A percentile compares a stretch with the other conserved stretches of the same genome.
phyloP scores from a whole-genome alignment of 2,888 invertebrate species.

The Agrilus mali region DNA sequence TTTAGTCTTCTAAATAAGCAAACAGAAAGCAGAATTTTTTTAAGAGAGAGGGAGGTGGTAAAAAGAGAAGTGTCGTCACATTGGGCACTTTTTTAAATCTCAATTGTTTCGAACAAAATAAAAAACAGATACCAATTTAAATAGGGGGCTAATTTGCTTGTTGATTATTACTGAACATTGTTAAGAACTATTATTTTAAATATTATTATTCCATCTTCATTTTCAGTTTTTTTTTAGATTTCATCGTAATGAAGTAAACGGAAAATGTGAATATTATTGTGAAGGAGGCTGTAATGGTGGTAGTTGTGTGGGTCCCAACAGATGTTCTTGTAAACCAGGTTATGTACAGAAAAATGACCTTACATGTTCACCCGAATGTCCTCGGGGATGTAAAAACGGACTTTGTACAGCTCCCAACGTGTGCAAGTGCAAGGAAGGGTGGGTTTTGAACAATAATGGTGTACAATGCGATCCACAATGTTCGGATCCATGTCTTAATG shows the following conservation, averaged over 20 bases:
- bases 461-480: slow-evolving; percentile 33
- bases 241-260: slow-evolving; percentile 29
- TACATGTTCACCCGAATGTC: slow-evolving; percentile 30
- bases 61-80: too few relatives aligned
- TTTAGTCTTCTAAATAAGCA: too few relatives aligned
- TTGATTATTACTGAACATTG: too few relatives aligned
- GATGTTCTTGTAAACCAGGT: slow-evolving; percentile 37
- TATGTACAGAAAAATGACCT: slow-evolving; percentile 21
- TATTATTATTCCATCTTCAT: too few relatives aligned
- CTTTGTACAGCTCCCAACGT: slow-evolving; percentile 39
- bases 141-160: too few relatives aligned
- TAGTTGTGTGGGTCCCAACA: slow-evolving; percentile 38
- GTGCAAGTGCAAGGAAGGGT: slow-evolving; percentile 40
- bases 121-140: too few relatives aligned
- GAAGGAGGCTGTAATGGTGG: slow-evolving; percentile 32
- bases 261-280: slow-evolving; percentile 28
- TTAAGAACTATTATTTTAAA: too few relatives aligned
- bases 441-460: slow-evolving; percentile 27
- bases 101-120: too few relatives aligned
- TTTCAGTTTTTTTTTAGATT: slow-evolving; percentile 30
- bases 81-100: too few relatives aligned
- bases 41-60: too few relatives aligned
- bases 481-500: slow-evolving; percentile 41
- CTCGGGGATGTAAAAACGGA: slow-evolving; percentile 36
- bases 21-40: too few relatives aligned